Conservation (phyloP, 2,888 invertebrate genomes). For the Patella ulyssiponensis region DNA sequence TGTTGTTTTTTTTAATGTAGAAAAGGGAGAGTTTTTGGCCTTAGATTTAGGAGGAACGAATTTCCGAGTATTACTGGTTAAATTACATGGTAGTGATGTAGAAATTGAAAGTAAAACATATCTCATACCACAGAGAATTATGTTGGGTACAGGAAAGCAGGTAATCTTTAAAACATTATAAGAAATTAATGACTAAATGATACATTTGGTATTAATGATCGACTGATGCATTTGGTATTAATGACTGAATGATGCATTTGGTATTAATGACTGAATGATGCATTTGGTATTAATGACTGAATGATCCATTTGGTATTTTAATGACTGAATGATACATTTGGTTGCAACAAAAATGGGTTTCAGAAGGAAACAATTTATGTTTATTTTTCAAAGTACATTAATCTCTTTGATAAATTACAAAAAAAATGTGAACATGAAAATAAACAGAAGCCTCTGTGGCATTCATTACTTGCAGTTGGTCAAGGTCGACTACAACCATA, state of each 20-base stretch:
- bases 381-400: no score
- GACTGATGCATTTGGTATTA: no score
- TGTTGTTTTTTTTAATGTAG: slow-evolving; percentile 74
- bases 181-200: no score
- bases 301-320: neutral
- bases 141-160: slow-evolving; percentile 88
- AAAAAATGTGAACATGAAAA: no score
- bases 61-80: slow-evolving; percentile 95
- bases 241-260: neutral
- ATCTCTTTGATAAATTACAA: no score
- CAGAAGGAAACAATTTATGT: no score
- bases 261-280: no score
- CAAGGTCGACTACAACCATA: no score
- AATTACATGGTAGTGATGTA: slow-evolving; percentile 86
- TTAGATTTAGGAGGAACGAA: slow-evolving; percentile 98
- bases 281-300: neutral
- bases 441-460: no score
- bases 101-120: slow-evolving; percentile 98
- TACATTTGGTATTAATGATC: neutral
- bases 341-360: no score
- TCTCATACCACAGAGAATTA: slow-evolving; percentile 93
- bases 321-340: neutral
- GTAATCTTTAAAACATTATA: slow-evolving; percentile 61
- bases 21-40: slow-evolving; percentile 94
- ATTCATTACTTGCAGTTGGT: no score